phyloP scores from a whole-genome alignment of 2,113 vertebrate genomes.

The Hydropotes inermis region DNA sequence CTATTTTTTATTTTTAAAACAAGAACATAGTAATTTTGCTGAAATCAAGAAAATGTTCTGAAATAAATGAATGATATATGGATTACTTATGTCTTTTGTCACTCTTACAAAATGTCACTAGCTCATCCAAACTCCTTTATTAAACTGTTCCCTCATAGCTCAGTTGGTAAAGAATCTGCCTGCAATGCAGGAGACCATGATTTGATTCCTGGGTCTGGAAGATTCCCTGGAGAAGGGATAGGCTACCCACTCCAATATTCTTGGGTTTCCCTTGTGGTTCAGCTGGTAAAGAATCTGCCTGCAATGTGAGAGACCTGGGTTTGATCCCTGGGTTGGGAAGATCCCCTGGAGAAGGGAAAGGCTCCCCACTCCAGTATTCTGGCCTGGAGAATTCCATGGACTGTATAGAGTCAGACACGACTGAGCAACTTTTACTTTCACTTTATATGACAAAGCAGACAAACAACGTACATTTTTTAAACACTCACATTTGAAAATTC shows the following conservation, averaged over 20 bases:
- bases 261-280: not conserved
- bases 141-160: not conserved
- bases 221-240: not conserved
- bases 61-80: not conserved
- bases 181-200: not conserved
- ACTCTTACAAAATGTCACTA: not conserved
- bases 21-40: not conserved
- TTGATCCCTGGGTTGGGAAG: not conserved
- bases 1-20: not conserved
- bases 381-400: not conserved
- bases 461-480: not conserved
- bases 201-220: not conserved
- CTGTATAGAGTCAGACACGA: not conserved
- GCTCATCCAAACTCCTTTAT: not conserved
- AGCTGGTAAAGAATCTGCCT: not conserved
- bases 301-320: not conserved
- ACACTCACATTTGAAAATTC: not conserved
- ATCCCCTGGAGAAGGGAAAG: not conserved
- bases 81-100: not conserved
- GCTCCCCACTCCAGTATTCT: not conserved
- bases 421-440: not conserved
- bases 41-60: not conserved
- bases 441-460: not conserved
- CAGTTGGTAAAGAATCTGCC: not conserved
- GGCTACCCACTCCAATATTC: not conserved